Evolutionary conservation across 2,888 invertebrate genomes (phyloP).

Genomic region (Parasteatoda lunata): DNA sequence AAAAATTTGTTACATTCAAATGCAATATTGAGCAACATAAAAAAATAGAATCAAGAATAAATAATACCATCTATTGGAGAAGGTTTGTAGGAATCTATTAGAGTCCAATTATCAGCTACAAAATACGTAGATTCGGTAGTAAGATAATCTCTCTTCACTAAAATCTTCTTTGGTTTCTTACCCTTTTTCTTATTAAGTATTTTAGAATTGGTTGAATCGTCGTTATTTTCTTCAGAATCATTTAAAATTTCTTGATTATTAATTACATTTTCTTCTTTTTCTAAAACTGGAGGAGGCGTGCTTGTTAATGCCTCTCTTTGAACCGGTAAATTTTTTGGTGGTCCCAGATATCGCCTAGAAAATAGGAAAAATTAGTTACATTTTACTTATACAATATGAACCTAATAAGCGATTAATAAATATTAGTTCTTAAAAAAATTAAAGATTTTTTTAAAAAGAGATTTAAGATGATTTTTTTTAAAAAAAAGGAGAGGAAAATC

Average conservation of each 20-base stretch:
- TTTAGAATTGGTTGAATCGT: neutral
- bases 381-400: neutral
- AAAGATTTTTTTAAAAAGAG: too few relatives aligned
- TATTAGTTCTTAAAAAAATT: too few relatives aligned
- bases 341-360: constrained; percentile 43
- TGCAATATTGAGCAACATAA: neutral
- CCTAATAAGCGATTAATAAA: too few relatives aligned
- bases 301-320: neutral
- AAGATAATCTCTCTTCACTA: constrained; percentile 20
- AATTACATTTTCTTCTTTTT: constrained; percentile 12
- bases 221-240: neutral
- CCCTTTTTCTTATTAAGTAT: constrained; percentile 9
- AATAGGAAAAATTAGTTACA: neutral
- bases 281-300: constrained; percentile 11
- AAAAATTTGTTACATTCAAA: constrained; percentile 71
- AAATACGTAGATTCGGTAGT: constrained; percentile 48
- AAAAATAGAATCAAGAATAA: neutral
- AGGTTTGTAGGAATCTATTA: neutral
- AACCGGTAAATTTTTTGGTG: constrained; percentile 37
- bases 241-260: constrained; percentile 8
- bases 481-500: too few relatives aligned
- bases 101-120: constrained; percentile 19
- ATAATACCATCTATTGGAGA: constrained; percentile 38
- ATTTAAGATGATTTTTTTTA: too few relatives aligned
- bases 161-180: constrained; percentile 8